Base-by-base conservation (phyloP, 1,140 invertebrate genomes). In the Ruditapes philippinarum region DNA sequence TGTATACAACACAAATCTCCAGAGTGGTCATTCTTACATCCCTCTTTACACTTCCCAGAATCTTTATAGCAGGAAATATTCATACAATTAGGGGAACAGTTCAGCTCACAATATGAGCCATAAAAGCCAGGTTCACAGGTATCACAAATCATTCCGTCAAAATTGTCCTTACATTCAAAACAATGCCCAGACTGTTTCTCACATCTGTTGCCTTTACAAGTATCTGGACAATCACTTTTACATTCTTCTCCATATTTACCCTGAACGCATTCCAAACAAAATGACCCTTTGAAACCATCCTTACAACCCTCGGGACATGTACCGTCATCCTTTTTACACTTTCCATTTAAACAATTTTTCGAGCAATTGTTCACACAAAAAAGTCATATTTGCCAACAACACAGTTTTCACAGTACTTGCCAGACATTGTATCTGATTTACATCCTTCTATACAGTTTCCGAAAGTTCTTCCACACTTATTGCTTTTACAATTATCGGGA, bases 101-200 rank as follows among this genome's bases (percentile, higher is more conserved):
- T 57, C 9, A 14, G 3, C 9, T 57, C 5, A 22, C 51, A 57
- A n/a, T 57, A 4, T 19, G 9, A 22, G 3, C 51, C 51, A 19
- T 40, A 83, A 25, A 76, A 76, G 70, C 51, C 31, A 83, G 31
- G 9, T 83, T 49, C 25, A 83, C 60, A 33, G 78, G 38, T n/a
- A 78, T 83, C 70, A 89, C 40, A 49, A 76, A 0, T 11, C 74
- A 36, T 17, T 22, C 51, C 51, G 5, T 57, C 51, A 19, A 22
- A 57, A 57, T 57, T 22, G 14, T 22, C 51, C 9, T 4, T n/a
- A 57, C 51, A 57, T 4, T 22, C 22, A 22, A 57, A 3, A 57
- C 51, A 57, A 3, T 57, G 3, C 22, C 51, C 51, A 4, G 51
- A 11, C 14, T n/a, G 3, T n/a, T 57, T 57, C 22, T 57, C 51